Base-by-base conservation (phyloP, 2,113 vertebrate species). In the Macaca fascicularis region DNA sequence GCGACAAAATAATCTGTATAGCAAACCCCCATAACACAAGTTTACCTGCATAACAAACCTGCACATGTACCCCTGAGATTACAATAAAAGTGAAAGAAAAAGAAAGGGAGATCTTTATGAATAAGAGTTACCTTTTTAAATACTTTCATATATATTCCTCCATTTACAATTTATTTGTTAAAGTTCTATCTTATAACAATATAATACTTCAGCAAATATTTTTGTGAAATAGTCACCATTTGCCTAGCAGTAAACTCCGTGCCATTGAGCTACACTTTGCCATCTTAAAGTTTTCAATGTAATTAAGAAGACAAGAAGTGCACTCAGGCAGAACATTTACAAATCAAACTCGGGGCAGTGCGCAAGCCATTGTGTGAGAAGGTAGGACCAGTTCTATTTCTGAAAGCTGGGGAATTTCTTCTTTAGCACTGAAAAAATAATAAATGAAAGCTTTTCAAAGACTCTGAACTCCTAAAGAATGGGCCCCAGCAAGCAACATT, bases 401-500 rank as follows among this genome's bases (percentile, higher is more conserved):
- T n/a, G 76, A 84, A 85, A 14, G 32, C 86, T 92, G 70, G 76
- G 30, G 19, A 83, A 48, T 95, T n/a, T 93, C 45, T 96, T 48
- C 69, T 78, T 84, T 76, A 75, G 40, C 16, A 22, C 13, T 92
- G 25, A 72, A 92, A 91, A 93, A 89, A 48, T 76, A 94, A 52
- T 30, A 76, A 82, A 25, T 12, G 38, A 94, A 92, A 88, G 38
- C 43, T 86, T 87, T 67, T 90, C 92, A 82, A 74, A 90, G 23
- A 3, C 75, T 93, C 95, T 59, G 40, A 95, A 92, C 57, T 95
- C 69, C 67, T 32, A 43, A 88, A 95, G 79, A 94, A 70, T 89
- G 22, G 23, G 11, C 50, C 91, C 90, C 93, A 90, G 95, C 80
- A 92, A 93, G 30, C 69, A 64, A 50, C 48, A 95, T 76, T 86